phyloP scores from a whole-genome alignment of 2,888 invertebrate genomes.

The Acanthococcus lagerstroemiae region DNA sequence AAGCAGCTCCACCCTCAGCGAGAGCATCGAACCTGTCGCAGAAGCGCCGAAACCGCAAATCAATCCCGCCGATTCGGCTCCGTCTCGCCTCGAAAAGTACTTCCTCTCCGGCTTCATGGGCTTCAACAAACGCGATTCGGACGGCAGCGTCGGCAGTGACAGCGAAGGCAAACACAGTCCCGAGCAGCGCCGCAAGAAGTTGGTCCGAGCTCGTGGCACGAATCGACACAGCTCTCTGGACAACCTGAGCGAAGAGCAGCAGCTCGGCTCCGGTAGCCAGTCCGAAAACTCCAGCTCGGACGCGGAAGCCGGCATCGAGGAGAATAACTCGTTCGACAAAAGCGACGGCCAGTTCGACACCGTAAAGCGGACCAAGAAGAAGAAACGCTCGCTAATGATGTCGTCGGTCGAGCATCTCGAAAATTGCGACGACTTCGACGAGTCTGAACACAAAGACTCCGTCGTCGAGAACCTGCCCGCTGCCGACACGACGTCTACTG shows the following conservation, averaged over 20 bases:
- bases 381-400: constrained; percentile 47
- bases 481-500: constrained; percentile 79
- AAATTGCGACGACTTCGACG: constrained; percentile 33
- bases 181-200: constrained; percentile 68
- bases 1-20: constrained; percentile 73
- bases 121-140: constrained; percentile 60
- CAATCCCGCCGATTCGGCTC: constrained; percentile 65
- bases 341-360: constrained; percentile 69
- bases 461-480: constrained; percentile 47
- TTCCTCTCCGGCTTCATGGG: constrained; percentile 79
- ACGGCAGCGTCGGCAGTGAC: constrained; percentile 82
- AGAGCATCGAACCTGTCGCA: constrained; percentile 61
- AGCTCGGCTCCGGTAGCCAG: constrained; percentile 49
- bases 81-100: constrained; percentile 78
- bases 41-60: constrained; percentile 42
- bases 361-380: constrained; percentile 70
- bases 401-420: constrained; percentile 37
- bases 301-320: constrained; percentile 61
- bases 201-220: constrained; percentile 71
- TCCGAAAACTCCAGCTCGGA: constrained; percentile 42
- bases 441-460: constrained; percentile 46
- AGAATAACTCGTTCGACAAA: constrained; percentile 50
- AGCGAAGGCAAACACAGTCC: constrained; percentile 73
- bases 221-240: constrained; percentile 73
- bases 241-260: constrained; percentile 54